phyloP scores from a whole-genome alignment of 1,140 invertebrate genomes.

The Patella vulgata region DNA sequence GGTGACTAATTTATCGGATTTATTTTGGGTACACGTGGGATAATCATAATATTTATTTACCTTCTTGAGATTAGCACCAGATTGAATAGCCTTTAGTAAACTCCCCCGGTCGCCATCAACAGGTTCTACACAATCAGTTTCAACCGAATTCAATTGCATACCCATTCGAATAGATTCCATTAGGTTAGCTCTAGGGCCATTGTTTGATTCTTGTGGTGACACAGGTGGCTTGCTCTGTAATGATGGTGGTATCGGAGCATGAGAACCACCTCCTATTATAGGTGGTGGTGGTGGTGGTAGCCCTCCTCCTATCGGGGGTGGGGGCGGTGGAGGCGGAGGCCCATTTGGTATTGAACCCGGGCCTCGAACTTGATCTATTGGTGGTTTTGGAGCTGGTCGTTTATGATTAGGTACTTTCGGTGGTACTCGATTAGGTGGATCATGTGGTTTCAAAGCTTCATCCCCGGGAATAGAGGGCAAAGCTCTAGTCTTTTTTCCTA shows the following conservation, averaged over 20 bases:
- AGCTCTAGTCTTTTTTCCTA: too few relatives aligned
- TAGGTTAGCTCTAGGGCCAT: constrained; percentile 82
- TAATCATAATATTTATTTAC: too few relatives aligned
- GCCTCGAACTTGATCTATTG: background rate
- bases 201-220: constrained; percentile 77
- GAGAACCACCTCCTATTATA: constrained; percentile 16
- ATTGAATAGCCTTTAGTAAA: constrained; percentile 83
- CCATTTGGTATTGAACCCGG: constrained; percentile 24
- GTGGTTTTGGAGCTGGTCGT: background rate
- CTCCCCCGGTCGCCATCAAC: constrained; percentile 72
- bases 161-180: too few relatives aligned
- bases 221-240: too few relatives aligned
- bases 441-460: constrained; percentile 4
- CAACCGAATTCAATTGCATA: constrained; percentile 64
- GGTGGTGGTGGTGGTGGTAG: constrained; percentile 32
- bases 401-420: constrained; percentile 19
- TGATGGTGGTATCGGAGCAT: too few relatives aligned
- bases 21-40: too few relatives aligned
- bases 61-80: constrained; percentile 75
- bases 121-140: constrained; percentile 4
- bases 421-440: background rate
- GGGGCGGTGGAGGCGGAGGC: constrained; percentile 33
- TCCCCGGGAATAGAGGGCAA: constrained; percentile 25
- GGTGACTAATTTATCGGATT: too few relatives aligned
- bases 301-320: constrained; percentile 23